Base-by-base conservation (phyloP, 2,797 vertebrate genomes). In the Orientallactaga sibirica region DNA sequence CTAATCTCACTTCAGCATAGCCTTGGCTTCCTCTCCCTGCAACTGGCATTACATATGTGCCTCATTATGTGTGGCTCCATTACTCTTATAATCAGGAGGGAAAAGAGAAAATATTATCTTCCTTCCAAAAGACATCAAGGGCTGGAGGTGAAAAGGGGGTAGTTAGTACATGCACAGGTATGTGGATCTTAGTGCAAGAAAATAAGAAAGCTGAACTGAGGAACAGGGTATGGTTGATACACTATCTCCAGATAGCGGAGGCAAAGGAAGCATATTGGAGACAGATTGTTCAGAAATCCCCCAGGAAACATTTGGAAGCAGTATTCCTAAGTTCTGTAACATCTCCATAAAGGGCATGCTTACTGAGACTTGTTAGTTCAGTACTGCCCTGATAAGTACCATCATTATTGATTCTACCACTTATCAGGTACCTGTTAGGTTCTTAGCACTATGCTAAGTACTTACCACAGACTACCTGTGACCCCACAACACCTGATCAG, bases 251-350 rank as follows among this genome's bases (percentile, higher is more conserved):
- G 55, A 87, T 71, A 89, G 27, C 19, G 19, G 66, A 90, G n/a
- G 58, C 71, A 75, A 37, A 88, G 64, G 81, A 67, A 78, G 80
- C 0, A 0, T 74, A 37, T 48, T 75, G 52, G 52, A 84, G 29
- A 25, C n/a, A 25, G 43, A 70, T 24, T 82, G 10, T 62, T 81
- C 12, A 79, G 81, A 85, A 94, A 96, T 67, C 16, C 37, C 73
- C 67, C 62, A 81, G 25, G 27, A n/a, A 86, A 73, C 29, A 22
- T 55, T 43, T 62, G 7, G 62, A 27, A 20, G 66, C 48, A 55
- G 62, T 24, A 29, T 20, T 84, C 25, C 81, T 33, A 52, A 92
- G 52, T 66, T 78, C 62, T 71, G 29, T 58, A n/a, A 81, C 20
- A 33, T 86, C 66, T 27, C 25, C 62, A 61, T 83, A 74, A 55